Percentiles rank a stretch among this genome's conserved stretches.
Conservation (phyloP, 37 sponge, comb jelly and placozoan genomes). For the Ianthella basta region DNA sequence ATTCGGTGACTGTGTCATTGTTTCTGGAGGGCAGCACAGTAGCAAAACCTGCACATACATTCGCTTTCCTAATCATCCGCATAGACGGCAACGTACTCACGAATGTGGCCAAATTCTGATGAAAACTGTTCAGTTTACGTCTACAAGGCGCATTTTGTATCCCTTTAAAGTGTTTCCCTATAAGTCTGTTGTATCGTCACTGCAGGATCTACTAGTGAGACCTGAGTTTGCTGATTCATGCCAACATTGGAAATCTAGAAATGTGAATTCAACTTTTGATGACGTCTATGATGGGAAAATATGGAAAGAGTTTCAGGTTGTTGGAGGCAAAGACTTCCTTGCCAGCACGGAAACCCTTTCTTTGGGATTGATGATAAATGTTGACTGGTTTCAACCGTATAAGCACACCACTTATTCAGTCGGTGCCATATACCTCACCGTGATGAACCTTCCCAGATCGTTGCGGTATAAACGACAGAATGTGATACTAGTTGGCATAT, state of each 20-base stretch:
- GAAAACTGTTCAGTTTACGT: too few species aligned
- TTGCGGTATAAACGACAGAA: slow-evolving; percentile 29
- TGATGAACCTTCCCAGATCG: slow-evolving; percentile 38
- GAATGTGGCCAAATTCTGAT: too few species aligned
- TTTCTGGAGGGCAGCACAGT: not conserved
- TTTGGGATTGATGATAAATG: not conserved
- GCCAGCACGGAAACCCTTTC: not conserved
- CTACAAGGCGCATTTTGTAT: too few species aligned
- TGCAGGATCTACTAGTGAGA: not conserved
- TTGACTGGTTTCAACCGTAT: slow-evolving; percentile 26
- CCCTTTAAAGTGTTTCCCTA: too few species aligned
- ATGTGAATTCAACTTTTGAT: not conserved
- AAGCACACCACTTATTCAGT: slow-evolving; percentile 19
- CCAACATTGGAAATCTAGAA: slow-evolving; percentile 8
- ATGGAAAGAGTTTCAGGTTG: slow-evolving; percentile 30
- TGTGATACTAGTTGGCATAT: slow-evolving; percentile 43
- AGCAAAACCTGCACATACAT: slow-evolving; percentile 34
- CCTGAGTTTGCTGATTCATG: slow-evolving; percentile 25
- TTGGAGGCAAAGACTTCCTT: slow-evolving; percentile 17
- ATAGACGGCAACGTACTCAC: not conserved
- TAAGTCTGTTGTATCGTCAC: too few species aligned
- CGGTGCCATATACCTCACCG: slow-evolving; percentile 40
- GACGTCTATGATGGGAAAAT: slow-evolving; percentile 38
- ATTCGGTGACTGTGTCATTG: not conserved
- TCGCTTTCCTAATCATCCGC: slow-evolving; percentile 50